Base-by-base conservation (phyloP, 2,113 vertebrate species). In the Barnardius zonarius region DNA sequence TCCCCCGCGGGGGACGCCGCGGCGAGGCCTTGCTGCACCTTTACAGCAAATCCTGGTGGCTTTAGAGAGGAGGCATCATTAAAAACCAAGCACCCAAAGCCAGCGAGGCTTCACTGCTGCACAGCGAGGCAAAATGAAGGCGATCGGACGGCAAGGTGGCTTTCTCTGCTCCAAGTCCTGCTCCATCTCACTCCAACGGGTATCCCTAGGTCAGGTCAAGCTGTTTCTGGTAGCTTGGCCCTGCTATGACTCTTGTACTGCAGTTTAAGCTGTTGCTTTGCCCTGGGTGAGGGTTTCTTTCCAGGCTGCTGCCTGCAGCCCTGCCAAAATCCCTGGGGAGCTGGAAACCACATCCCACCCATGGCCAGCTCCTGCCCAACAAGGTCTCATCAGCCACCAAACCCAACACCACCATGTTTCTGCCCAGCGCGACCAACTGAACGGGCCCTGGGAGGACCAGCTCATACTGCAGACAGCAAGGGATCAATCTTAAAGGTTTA, bases 101-200 rank as follows among this genome's bases (percentile, higher is more conserved):
- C 86, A 74, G 48, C 31, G 8, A n/a, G 8, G 31, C 25, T 35
- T 3, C 11, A 14, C 51, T 23, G 19, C 24, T 17, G 52, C 2
- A n/a, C 25, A 27, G 48, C 24, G 2, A 9, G 35, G n/a, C 13
- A 14, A n/a, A 64, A 23, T 0, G 31, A 30, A 17, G 35, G 48
- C 1, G 3, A 24, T 9, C 28, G 10, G 57, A 4, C 28, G 57
- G 62, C 13, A 5, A 23, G 31, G 4, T 0, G 2, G 22, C 35
- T 28, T n/a, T 3, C 28, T 31, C 33, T 8, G 37, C 55, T 27
- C 37, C 43, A 5, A 2, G 11, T 3, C 20, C 67, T 16, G 67
- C 51, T 43, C 37, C 18, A 35, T 35, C 79, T 52, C 41, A 7
- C 35, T 33, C 35, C 63, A 62, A 1, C 13, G 4, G 19, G 16